These are phyloP conservation scores for Arenaria interpres DNA, from an alignment of 2,113 vertebrate species.

Conservation along the genomic window DNA sequence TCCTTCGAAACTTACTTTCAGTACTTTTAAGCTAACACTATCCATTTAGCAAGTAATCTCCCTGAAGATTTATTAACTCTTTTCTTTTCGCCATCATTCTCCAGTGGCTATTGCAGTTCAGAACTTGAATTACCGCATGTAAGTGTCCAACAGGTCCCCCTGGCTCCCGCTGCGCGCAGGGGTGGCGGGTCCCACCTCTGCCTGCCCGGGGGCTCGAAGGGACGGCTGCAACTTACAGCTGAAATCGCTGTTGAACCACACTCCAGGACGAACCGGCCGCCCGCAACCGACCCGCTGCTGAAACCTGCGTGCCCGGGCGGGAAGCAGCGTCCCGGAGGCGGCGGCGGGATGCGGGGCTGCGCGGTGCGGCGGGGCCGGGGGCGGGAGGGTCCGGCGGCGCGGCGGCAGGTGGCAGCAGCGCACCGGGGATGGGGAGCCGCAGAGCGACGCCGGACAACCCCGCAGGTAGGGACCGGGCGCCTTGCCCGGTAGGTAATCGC, in stretches of 20 bases:
- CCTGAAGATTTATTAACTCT: not conserved
- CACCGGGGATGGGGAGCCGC: not conserved
- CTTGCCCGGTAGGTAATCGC: too few species aligned
- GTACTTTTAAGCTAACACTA: not conserved
- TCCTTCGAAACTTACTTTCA: not conserved
- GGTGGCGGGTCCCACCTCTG: not conserved
- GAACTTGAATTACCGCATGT: rapidly evolving
- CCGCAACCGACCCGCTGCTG: not conserved
- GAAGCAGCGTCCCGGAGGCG: not conserved
- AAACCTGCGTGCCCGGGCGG: not conserved
- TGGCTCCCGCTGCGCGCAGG: not conserved
- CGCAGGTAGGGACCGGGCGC: not conserved
- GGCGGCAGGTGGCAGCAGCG: slow-evolving; percentile 59
- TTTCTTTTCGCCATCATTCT: not conserved
- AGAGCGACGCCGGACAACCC: not conserved
- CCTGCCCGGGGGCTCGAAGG: not conserved
- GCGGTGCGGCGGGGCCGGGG: not conserved
- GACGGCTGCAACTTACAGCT: not conserved
- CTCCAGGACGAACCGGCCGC: not conserved
- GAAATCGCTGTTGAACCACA: rapidly evolving
- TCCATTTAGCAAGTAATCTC: not conserved
- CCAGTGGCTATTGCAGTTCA: rapidly evolving
- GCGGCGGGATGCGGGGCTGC: too few species aligned
- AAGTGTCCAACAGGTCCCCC: rapidly evolving
- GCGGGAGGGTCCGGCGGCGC: not conserved